These are phyloP conservation scores for Carassius gibelio DNA, from an alignment of 2,113 vertebrate species.

Conservation along the genomic window DNA sequence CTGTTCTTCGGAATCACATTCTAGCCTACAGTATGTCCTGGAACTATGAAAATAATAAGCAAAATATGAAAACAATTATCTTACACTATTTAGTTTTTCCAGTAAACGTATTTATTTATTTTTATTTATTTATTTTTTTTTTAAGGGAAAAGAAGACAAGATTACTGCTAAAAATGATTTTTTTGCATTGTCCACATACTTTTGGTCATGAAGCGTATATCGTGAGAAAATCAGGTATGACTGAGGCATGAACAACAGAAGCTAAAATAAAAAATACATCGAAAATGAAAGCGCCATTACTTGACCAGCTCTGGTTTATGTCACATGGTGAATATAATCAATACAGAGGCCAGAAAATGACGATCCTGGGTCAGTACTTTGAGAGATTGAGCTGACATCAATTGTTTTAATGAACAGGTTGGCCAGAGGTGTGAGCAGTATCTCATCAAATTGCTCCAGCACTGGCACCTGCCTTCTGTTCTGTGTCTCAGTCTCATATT, in stretches of 20 bases:
- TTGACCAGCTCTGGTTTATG: conserved; percentile 12
- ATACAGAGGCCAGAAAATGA: neutral
- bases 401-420: conserved; percentile 38
- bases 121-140: too few relatives aligned
- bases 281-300: neutral
- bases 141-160: neutral
- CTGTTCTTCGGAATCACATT: too few relatives aligned
- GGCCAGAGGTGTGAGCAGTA: neutral
- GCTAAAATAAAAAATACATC: neutral
- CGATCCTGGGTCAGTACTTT: conserved; percentile 10
- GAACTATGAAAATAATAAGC: neutral
- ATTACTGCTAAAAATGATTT: neutral
- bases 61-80: neutral
- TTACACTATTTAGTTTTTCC: neutral
- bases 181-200: conserved; percentile 16
- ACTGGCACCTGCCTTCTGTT: neutral
- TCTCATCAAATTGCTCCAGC: conserved; percentile 11
- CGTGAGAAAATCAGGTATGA: neutral
- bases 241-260: conserved; percentile 12
- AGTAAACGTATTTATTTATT: neutral
- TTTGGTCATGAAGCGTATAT: neutral
- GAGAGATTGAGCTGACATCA: conserved; percentile 25
- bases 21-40: too few relatives aligned
- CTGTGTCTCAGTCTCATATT: conserved; percentile 9
- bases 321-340: conserved; percentile 8